Evolutionary conservation across 2,113 vertebrate species (phyloP).

Genomic region (Chloropsis cyanopogon): DNA sequence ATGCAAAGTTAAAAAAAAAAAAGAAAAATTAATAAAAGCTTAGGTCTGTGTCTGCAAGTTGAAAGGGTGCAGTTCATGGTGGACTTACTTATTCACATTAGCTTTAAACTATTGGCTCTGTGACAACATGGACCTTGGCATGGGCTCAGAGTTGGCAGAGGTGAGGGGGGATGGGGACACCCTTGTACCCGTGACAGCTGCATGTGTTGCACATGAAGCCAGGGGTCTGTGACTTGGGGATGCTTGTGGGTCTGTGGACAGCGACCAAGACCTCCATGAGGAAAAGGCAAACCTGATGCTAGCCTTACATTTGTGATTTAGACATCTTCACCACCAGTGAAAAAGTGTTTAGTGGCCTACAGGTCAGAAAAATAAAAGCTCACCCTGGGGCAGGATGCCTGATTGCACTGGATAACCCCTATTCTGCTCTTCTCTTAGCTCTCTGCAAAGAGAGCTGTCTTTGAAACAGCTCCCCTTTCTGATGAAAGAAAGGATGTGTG

Average conservation of each 20-base stretch:
- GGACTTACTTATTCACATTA: rapidly evolving
- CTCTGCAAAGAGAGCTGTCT: not conserved
- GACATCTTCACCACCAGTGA: not conserved
- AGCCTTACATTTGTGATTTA: not conserved
- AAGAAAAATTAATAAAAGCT: not conserved
- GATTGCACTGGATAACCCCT: not conserved
- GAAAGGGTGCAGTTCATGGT: not conserved
- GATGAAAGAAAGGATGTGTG: not conserved
- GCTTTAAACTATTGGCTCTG: not conserved
- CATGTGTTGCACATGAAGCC: rapidly evolving
- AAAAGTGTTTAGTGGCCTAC: not conserved
- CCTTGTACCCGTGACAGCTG: not conserved
- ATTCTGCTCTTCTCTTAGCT: not conserved
- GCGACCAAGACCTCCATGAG: not conserved
- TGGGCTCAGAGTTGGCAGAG: not conserved
- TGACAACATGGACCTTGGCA: rapidly evolving
- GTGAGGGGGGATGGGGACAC: not conserved
- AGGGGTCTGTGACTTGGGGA: not conserved
- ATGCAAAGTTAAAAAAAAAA: not conserved
- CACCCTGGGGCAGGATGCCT: not conserved
- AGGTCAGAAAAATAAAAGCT: not conserved
- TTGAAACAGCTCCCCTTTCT: not conserved
- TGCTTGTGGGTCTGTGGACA: not conserved
- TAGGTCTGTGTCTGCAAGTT: not conserved
- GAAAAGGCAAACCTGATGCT: not conserved